These are phyloP conservation scores for Anser brachyrhynchus DNA, from an alignment of 2,113 vertebrate species.

Conservation along the genomic window DNA sequence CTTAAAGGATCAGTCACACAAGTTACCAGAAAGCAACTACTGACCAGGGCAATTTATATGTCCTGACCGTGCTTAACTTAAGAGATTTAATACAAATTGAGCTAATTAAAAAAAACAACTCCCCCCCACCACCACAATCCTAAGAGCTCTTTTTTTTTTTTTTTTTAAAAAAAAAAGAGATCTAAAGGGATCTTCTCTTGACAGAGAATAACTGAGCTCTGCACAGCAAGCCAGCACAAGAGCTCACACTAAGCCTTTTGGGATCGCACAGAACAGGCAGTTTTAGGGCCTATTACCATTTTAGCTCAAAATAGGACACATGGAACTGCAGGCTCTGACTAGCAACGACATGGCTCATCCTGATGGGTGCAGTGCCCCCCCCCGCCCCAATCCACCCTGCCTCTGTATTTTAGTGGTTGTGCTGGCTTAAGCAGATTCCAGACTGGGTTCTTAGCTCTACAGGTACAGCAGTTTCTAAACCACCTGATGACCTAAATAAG, in stretches of 20 bases:
- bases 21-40: slow-evolving; percentile 25
- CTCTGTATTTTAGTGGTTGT: not conserved
- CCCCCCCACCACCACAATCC: not conserved
- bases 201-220: not conserved
- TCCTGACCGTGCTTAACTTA: slow-evolving; percentile 1
- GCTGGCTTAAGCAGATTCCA: not conserved
- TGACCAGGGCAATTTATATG: not conserved
- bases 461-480: not conserved
- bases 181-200: not conserved
- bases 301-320: not conserved
- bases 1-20: slow-evolving; percentile 15
- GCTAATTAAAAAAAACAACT: not conserved
- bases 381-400: not conserved
- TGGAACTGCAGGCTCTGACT: not conserved
- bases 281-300: not conserved
- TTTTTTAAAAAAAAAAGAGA: too few relatives aligned
- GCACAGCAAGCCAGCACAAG: not conserved
- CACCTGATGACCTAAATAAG: not conserved
- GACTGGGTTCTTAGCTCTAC: not conserved
- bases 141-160: not conserved
- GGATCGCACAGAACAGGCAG: not conserved
- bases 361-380: accelerated
- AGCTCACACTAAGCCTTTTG: not conserved
- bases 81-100: not conserved
- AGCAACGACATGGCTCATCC: not conserved